These are phyloP conservation scores for Anas acuta DNA, from an alignment of 2,797 vertebrate species.

Conservation along the genomic window DNA sequence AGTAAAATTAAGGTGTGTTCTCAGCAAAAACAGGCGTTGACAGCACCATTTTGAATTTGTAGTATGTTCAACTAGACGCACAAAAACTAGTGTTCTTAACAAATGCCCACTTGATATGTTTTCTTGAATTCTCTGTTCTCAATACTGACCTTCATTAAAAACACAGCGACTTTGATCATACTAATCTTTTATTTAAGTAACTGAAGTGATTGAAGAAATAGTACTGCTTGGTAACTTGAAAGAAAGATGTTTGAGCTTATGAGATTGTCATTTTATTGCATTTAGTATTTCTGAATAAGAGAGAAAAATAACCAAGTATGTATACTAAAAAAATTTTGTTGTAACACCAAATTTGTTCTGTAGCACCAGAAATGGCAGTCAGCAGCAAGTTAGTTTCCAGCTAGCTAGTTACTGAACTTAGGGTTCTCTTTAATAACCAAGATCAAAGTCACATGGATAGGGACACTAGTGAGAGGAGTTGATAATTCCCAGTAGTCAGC, in stretches of 20 bases:
- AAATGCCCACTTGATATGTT: not conserved
- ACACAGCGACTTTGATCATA: not conserved
- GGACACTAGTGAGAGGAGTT: not conserved
- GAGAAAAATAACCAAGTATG: not conserved
- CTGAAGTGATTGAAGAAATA: not conserved
- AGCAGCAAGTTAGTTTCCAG: not conserved
- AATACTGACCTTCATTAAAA: not conserved
- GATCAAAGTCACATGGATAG: not conserved
- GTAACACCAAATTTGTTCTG: not conserved
- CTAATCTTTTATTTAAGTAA: not conserved
- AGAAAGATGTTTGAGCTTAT: not conserved
- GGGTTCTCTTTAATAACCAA: not conserved
- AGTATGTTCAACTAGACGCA: not conserved
- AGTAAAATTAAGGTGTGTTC: not conserved
- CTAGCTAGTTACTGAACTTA: not conserved
- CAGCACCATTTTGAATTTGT: not conserved
- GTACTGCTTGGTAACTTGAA: not conserved
- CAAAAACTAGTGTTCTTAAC: not conserved
- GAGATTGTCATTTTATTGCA: not conserved
- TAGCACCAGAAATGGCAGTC: not conserved
- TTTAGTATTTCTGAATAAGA: not conserved
- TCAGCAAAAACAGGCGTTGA: not conserved
- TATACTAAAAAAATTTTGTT: not conserved
- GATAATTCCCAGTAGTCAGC: not conserved
- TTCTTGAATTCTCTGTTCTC: not conserved